Conservation (phyloP, 2,113 vertebrate genomes). For the Dipodomys spectabilis region DNA sequence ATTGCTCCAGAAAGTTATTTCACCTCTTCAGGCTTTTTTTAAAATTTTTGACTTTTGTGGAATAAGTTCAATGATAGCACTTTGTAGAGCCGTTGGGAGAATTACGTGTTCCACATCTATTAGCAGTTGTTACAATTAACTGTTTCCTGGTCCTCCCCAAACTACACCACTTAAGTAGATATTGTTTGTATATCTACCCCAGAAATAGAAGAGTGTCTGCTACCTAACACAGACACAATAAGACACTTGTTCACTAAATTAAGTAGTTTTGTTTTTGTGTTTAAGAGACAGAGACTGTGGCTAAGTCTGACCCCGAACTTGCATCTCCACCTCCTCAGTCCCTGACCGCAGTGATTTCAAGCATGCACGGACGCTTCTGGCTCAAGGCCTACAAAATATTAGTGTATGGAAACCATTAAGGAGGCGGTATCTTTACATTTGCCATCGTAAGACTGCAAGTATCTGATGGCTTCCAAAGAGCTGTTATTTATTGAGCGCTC, state of each 20-base stretch:
- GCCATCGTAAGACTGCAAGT: neutral
- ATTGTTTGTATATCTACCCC: no score
- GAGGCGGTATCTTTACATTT: slow-evolving; percentile 19
- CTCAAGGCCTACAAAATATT: neutral
- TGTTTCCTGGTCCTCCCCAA: neutral
- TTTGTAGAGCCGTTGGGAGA: neutral
- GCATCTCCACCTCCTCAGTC: no score
- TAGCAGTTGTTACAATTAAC: slow-evolving; percentile 2
- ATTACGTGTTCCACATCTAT: neutral
- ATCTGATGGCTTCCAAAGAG: slow-evolving; percentile 14
- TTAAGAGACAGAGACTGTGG: no score
- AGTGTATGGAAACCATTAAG: neutral
- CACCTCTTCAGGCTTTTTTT: neutral
- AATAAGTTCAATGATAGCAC: neutral
- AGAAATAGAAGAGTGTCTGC: no score
- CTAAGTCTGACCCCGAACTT: no score
- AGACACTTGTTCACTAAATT: neutral
- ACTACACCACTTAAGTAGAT: neutral
- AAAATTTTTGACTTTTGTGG: neutral
- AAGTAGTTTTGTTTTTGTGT: neutral
- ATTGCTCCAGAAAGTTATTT: neutral
- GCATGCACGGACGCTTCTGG: neutral
- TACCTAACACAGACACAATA: neutral
- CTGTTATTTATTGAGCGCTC: neutral
- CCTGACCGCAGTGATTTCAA: no score